Evolutionary conservation across 2,888 invertebrate genomes (phyloP).

Genomic region (Drosophila yooni): DNA sequence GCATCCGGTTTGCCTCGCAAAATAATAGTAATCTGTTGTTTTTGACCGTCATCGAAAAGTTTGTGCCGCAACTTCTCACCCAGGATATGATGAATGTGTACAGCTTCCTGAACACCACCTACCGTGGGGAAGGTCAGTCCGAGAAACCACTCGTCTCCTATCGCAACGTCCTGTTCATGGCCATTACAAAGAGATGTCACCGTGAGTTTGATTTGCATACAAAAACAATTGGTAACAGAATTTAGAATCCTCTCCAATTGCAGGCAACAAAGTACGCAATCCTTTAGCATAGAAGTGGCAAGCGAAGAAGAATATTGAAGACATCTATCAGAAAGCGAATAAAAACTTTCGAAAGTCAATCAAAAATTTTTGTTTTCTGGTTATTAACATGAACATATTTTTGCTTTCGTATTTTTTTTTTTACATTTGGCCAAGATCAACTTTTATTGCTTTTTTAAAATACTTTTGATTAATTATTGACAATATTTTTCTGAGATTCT

Average conservation of each 20-base stretch:
- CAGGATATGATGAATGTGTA: conserved; percentile 51
- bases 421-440: background rate
- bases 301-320: background rate
- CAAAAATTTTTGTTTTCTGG: background rate
- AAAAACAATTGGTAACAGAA: fast-evolving
- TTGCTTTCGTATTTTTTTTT: background rate
- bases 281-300: background rate
- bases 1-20: conserved; percentile 47
- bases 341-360: background rate
- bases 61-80: conserved; percentile 54
- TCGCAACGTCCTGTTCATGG: conserved; percentile 26
- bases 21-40: conserved; percentile 28
- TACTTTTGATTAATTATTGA: background rate
- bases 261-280: conserved; percentile 10
- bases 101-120: conserved; percentile 13
- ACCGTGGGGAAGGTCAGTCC: conserved; percentile 14
- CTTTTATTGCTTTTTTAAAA: background rate
- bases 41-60: conserved; percentile 42
- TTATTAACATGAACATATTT: background rate
- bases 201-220: conserved; percentile 23
- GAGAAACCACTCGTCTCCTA: conserved; percentile 40
- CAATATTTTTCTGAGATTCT: background rate
- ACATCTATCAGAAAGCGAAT: background rate
- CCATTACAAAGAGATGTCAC: conserved; percentile 17
- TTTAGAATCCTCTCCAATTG: background rate